Conservation (phyloP, 37 sponge, comb jelly and placozoan species). For the Theonella swinhoei region DNA sequence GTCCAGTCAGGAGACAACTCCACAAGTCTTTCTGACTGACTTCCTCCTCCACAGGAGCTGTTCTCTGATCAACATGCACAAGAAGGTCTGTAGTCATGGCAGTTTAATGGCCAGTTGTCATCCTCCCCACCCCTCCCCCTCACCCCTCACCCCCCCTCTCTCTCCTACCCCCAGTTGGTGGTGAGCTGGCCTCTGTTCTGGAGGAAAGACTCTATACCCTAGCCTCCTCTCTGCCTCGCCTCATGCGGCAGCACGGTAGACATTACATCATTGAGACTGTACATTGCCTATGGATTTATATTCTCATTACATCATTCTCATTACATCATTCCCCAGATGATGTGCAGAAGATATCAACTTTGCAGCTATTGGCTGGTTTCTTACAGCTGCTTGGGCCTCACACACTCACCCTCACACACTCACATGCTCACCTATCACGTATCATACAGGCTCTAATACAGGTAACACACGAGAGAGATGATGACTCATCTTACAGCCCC, state of each 20-base stretch:
- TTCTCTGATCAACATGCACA: neutral
- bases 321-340: conserved; percentile 27
- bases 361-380: conserved; percentile 70
- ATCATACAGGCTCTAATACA: conserved; percentile 53
- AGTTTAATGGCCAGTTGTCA: neutral
- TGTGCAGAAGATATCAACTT: conserved; percentile 39
- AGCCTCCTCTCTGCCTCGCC: conserved; percentile 45
- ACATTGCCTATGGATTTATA: neutral
- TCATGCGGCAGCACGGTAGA: conserved; percentile 46
- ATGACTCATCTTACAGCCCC: neutral
- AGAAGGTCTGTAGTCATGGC: neutral
- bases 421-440: conserved; percentile 61
- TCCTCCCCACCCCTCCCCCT: too few species aligned
- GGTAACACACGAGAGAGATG: too few species aligned
- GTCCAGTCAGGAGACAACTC: too few species aligned
- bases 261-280: neutral
- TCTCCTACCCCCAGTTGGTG: neutral
- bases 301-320: neutral
- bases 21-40: neutral
- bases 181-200: conserved; percentile 17
- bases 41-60: neutral
- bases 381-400: conserved; percentile 55
- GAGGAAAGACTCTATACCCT: conserved; percentile 57
- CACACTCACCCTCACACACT: conserved; percentile 35
- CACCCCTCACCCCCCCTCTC: too few species aligned